Evolutionary conservation across 1,140 invertebrate genomes (phyloP).

Genomic region (Monomorium pharaonis): DNA sequence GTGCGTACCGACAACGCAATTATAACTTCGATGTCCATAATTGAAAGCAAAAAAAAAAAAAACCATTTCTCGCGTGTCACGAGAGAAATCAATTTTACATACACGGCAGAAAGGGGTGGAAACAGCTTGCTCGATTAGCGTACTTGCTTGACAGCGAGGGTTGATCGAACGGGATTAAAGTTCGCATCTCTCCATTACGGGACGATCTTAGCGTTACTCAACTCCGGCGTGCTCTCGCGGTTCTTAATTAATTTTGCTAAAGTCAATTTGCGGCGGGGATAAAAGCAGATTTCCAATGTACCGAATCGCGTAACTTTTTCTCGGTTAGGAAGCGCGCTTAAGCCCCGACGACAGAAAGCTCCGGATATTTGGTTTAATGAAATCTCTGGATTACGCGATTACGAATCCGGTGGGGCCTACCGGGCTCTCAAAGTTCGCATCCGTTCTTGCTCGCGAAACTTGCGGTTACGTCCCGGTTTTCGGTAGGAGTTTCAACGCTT

Average conservation of each 20-base stretch:
- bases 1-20: slow-evolving; percentile 24
- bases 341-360: slow-evolving; percentile 69
- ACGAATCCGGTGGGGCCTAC: slow-evolving; percentile 66
- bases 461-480: slow-evolving; percentile 45
- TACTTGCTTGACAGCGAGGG: slow-evolving; percentile 45
- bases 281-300: slow-evolving; percentile 71
- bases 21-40: background rate
- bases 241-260: slow-evolving; percentile 83
- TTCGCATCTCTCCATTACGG: slow-evolving; percentile 73
- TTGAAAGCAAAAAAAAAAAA: slow-evolving; percentile 20
- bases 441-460: slow-evolving; percentile 63
- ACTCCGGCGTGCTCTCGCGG: slow-evolving; percentile 27
- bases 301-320: slow-evolving; percentile 75
- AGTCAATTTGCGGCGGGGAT: slow-evolving; percentile 80
- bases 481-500: slow-evolving; percentile 52
- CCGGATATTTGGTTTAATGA: slow-evolving; percentile 73
- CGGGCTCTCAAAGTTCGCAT: slow-evolving; percentile 78
- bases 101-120: background rate
- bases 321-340: slow-evolving; percentile 66
- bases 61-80: background rate
- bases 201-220: slow-evolving; percentile 69
- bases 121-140: slow-evolving; percentile 36
- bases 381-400: slow-evolving; percentile 69
- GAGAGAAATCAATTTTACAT: slow-evolving; percentile 42
- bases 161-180: slow-evolving; percentile 79